Conservation (phyloP, 1,140 invertebrate genomes). For the Drosophila persimilis region DNA sequence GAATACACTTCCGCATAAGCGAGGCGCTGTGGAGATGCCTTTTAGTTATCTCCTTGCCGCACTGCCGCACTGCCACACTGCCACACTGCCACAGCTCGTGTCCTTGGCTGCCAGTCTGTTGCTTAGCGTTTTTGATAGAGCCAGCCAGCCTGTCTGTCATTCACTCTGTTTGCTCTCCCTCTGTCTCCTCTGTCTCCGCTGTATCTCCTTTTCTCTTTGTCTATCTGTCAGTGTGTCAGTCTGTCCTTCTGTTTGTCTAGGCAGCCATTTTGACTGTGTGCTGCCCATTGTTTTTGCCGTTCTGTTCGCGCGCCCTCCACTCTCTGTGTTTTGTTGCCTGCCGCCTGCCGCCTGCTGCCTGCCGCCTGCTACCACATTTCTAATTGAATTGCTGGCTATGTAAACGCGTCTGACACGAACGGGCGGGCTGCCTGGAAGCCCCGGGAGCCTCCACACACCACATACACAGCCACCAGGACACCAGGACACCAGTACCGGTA, state of each 20-base stretch:
- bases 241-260: conserved; percentile 46
- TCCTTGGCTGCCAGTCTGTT: conserved; percentile 62
- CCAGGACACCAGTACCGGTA: neutral
- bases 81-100: neutral
- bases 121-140: conserved; percentile 57
- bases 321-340: conserved; percentile 38
- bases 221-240: conserved; percentile 27
- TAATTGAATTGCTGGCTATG: conserved; percentile 78
- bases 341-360: conserved; percentile 37
- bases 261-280: conserved; percentile 61
- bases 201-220: conserved; percentile 28
- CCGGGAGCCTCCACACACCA: neutral
- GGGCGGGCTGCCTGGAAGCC: conserved; percentile 32
- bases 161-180: conserved; percentile 9
- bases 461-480: neutral
- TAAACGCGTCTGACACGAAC: conserved; percentile 56
- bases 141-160: conserved; percentile 41
- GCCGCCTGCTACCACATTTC: conserved; percentile 64
- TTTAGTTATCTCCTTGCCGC: too few relatives aligned
- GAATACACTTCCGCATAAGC: conserved; percentile 40
- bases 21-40: neutral
- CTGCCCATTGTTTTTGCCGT: conserved; percentile 41
- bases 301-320: conserved; percentile 20
- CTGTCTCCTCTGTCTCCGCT: neutral
- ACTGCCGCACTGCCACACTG: too few relatives aligned